phyloP scores from a whole-genome alignment of 2,888 invertebrate genomes.

The Chaetogeoica ovagalla region DNA sequence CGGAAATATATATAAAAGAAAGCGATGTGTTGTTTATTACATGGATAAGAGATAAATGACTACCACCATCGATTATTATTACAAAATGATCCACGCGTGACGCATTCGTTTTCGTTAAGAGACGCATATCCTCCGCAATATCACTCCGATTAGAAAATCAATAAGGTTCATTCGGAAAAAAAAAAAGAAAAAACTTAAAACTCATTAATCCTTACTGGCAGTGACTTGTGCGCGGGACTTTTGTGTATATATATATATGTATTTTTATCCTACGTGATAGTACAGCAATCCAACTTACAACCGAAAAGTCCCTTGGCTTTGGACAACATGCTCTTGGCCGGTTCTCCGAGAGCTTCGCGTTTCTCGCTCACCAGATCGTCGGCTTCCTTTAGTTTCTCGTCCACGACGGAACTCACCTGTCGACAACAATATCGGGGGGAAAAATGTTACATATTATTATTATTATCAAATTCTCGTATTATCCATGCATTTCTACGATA shows the following conservation, averaged over 20 bases:
- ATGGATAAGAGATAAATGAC: neutral
- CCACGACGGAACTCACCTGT: slow-evolving; percentile 63
- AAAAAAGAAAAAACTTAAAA: slow-evolving; percentile 13
- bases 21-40: too few species aligned
- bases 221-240: neutral
- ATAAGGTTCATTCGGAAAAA: neutral
- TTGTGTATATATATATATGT: too few species aligned
- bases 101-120: slow-evolving; percentile 13
- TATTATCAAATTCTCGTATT: too few species aligned
- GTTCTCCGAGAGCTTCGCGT: slow-evolving; percentile 57
- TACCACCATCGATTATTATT: slow-evolving; percentile 12
- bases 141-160: slow-evolving; percentile 9
- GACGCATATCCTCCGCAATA: neutral
- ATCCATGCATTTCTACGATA: too few species aligned
- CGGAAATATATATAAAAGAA: too few species aligned
- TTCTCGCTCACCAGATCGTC: slow-evolving; percentile 68
- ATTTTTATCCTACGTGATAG: slow-evolving; percentile 46
- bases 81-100: neutral
- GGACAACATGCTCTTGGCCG: slow-evolving; percentile 59
- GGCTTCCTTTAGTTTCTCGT: slow-evolving; percentile 68
- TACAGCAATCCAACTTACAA: slow-evolving; percentile 55
- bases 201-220: slow-evolving; percentile 29
- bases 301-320: slow-evolving; percentile 62
- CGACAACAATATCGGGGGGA: slow-evolving; percentile 46
- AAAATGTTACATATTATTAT: too few species aligned